Conservation (phyloP, 1,140 invertebrate species). For the Leptinotarsa undecemlineata region DNA sequence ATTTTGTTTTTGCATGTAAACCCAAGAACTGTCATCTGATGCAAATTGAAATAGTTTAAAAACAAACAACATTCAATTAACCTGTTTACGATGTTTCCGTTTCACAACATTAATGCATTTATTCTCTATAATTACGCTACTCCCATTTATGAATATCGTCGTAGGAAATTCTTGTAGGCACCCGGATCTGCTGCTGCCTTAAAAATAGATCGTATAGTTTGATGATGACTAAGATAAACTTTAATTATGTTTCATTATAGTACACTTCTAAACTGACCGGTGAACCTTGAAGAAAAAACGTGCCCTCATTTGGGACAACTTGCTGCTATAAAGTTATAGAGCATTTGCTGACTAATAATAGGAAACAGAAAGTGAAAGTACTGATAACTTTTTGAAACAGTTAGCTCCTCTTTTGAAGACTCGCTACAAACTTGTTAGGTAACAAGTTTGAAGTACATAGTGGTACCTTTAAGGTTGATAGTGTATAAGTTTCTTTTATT, state of each 20-base stretch:
- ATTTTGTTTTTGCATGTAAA: not conserved
- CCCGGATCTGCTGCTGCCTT: not conserved
- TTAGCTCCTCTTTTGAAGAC: too few relatives aligned
- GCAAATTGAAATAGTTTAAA: not conserved
- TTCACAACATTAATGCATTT: not conserved
- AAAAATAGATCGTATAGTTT: not conserved
- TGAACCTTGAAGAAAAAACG: slow-evolving; percentile 1
- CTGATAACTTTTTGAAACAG: too few relatives aligned
- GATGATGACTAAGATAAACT: not conserved
- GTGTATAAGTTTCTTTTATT: too few relatives aligned
- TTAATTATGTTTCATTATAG: not conserved
- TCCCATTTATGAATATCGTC: slow-evolving; percentile 1
- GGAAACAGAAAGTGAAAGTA: too few relatives aligned
- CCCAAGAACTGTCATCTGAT: slow-evolving; percentile 2
- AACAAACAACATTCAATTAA: not conserved
- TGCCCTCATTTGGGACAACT: not conserved
- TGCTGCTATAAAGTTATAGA: too few relatives aligned
- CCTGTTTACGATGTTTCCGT: not conserved
- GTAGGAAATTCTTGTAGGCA: slow-evolving; percentile 5
- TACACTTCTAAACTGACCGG: not conserved
- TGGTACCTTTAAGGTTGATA: too few relatives aligned
- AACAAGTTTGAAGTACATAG: too few relatives aligned
- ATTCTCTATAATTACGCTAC: not conserved
- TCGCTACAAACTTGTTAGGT: too few relatives aligned
- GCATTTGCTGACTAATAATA: too few relatives aligned